A percentile compares a stretch with the other conserved stretches of the same genome.
These are phyloP conservation scores for Luffia ferchaultella DNA, from an alignment of 2,888 invertebrate genomes.

Conservation along the genomic window DNA sequence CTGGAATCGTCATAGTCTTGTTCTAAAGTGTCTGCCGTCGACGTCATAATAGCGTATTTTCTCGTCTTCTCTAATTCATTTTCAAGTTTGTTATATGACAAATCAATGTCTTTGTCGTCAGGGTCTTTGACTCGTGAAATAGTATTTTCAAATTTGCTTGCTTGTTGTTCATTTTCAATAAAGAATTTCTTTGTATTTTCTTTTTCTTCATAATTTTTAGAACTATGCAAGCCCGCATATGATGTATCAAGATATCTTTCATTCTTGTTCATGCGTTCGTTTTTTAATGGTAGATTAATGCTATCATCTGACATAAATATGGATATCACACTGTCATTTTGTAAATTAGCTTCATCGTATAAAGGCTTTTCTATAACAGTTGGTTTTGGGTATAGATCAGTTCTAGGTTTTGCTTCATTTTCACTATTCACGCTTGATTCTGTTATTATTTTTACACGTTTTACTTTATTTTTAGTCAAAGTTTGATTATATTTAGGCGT, in stretches of 20 bases:
- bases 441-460: slow-evolving; percentile 43
- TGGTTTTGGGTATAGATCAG: neutral
- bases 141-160: neutral
- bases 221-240: too few relatives aligned
- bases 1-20: neutral
- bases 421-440: slow-evolving; percentile 21
- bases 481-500: slow-evolving; percentile 30
- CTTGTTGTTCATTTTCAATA: neutral
- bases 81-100: neutral
- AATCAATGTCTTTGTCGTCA: neutral
- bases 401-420: neutral
- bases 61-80: neutral
- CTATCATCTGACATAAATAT: too few relatives aligned
- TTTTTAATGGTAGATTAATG: too few relatives aligned
- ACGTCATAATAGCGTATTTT: neutral
- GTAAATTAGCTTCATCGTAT: neutral
- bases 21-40: neutral
- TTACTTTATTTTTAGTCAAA: slow-evolving; percentile 28
- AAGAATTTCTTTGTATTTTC: neutral
- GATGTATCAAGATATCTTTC: too few relatives aligned
- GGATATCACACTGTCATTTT: too few relatives aligned
- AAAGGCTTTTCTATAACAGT: neutral
- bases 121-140: neutral
- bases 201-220: too few relatives aligned
- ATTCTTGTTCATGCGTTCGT: too few relatives aligned